Base-by-base conservation (phyloP, 2,797 vertebrate species). In the Smutsia temminckii region DNA sequence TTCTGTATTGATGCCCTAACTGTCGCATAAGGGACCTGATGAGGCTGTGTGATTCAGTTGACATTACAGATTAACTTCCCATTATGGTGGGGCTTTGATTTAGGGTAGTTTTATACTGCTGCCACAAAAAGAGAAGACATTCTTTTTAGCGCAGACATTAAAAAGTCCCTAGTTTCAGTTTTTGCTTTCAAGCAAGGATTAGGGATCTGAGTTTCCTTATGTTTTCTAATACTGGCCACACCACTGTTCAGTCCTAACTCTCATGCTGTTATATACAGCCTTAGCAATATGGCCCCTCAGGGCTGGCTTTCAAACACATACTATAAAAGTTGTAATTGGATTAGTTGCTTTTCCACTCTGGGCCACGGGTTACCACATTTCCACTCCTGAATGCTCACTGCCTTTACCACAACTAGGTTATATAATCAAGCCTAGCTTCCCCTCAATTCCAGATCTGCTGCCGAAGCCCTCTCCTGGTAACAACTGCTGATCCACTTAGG, bases 161-260 rank as follows among this genome's bases (percentile, higher is more conserved):
- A 53, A 51, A 83, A 93, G 25, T 57, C 5, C 40, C n/a, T 71
- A 75, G 40, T 89, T 92, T 87, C 23, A 6, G 49, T 40, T 94
- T 92, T 87, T 85, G 18, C 29, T 91, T 91, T 96, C 40, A 77
- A 46, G 14, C 46, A 64, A 68, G 94, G 91, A 63, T 18, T 78
- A 34, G 37, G n/a, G 32, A 85, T 61, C 79, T 25, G 46, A 81
- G 32, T 68, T 69, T 91, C 72, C 75, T 78, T 59, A 64, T 81
- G 11, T 72, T 85, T 85, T 89, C 42, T 51, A 78, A 10, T 53
- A 55, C 51, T 68, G 77, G 68, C 32, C 63, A 17, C 4, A 0
- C 84, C 71, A 10, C 18, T 69, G 57, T 75, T 87, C 40, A 69
- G 68, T 79, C 29, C 27, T 88, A 51, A 42, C 51, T 91, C 25